These are phyloP conservation scores for Acronicta psi DNA, from an alignment of 2,888 invertebrate genomes.

Conservation along the genomic window DNA sequence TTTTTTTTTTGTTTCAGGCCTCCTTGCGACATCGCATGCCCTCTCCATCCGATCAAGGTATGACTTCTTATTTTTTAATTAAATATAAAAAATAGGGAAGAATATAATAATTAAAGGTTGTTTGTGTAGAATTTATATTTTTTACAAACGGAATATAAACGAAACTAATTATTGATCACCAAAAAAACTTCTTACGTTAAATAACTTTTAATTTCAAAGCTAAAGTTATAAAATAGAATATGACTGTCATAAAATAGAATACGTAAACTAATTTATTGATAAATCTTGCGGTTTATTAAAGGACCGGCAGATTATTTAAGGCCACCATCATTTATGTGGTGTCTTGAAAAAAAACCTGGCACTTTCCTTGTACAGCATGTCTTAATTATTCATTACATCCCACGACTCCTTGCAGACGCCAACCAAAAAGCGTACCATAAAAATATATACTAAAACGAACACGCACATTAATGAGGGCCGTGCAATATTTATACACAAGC, in stretches of 20 bases:
- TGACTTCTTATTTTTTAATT: constrained; percentile 47
- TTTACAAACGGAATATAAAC: too few relatives aligned
- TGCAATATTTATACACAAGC: constrained; percentile 89
- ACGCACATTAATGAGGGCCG: constrained; percentile 87
- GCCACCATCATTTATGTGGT: constrained; percentile 58
- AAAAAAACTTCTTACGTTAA: too few relatives aligned
- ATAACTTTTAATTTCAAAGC: too few relatives aligned
- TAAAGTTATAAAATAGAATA: too few relatives aligned
- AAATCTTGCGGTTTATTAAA: neutral
- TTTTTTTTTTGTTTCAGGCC: constrained; percentile 80
- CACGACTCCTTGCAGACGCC: constrained; percentile 76
- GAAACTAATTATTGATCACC: too few relatives aligned
- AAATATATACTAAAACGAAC: constrained; percentile 87
- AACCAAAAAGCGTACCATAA: constrained; percentile 80
- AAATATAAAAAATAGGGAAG: too few relatives aligned
- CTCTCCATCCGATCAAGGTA: constrained; percentile 84
- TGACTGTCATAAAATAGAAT: too few relatives aligned
- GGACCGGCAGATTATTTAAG: constrained; percentile 51
- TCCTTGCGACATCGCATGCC: constrained; percentile 81
- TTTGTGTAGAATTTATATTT: too few relatives aligned
- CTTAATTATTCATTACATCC: constrained; percentile 88
- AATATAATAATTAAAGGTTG: too few relatives aligned
- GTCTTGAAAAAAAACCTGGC: constrained; percentile 64
- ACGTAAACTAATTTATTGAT: neutral
- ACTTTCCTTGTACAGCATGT: constrained; percentile 77